phyloP scores from a whole-genome alignment of 2,113 vertebrate genomes.

The Coregonus clupeaformis region DNA sequence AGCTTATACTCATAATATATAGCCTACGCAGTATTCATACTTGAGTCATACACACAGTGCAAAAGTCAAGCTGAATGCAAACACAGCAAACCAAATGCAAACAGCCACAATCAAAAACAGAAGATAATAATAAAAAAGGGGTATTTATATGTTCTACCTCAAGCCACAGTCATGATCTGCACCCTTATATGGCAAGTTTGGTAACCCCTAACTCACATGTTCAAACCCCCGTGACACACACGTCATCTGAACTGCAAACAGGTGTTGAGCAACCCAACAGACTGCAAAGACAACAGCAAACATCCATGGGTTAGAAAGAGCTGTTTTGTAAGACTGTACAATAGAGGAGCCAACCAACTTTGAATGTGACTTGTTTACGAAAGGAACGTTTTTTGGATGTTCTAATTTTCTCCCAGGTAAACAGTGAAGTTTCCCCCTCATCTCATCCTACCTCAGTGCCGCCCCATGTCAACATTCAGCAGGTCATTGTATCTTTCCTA shows the following conservation, averaged over 20 bases:
- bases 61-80: not conserved
- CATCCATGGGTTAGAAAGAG: not conserved
- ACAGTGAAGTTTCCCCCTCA: slow-evolving; percentile 18
- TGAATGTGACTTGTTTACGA: not conserved
- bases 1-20: too few relatives aligned
- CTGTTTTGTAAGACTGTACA: too few relatives aligned
- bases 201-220: not conserved
- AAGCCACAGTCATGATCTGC: slow-evolving; percentile 15
- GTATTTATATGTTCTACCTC: too few relatives aligned
- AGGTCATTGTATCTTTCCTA: slow-evolving; percentile 60
- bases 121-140: not conserved
- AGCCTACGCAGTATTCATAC: too few relatives aligned
- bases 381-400: not conserved
- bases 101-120: not conserved
- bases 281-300: not conserved
- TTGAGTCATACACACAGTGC: not conserved
- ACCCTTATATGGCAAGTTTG: too few relatives aligned
- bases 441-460: slow-evolving; percentile 33
- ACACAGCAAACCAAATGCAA: not conserved
- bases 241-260: slow-evolving; percentile 58
- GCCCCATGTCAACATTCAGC: slow-evolving; percentile 71
- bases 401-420: slow-evolving; percentile 48
- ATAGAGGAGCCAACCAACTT: too few relatives aligned
- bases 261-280: slow-evolving; percentile 20
- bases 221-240: slow-evolving; percentile 20